phyloP scores from a whole-genome alignment of 2,797 vertebrate genomes.

The Kryptolebias ocellatus region DNA sequence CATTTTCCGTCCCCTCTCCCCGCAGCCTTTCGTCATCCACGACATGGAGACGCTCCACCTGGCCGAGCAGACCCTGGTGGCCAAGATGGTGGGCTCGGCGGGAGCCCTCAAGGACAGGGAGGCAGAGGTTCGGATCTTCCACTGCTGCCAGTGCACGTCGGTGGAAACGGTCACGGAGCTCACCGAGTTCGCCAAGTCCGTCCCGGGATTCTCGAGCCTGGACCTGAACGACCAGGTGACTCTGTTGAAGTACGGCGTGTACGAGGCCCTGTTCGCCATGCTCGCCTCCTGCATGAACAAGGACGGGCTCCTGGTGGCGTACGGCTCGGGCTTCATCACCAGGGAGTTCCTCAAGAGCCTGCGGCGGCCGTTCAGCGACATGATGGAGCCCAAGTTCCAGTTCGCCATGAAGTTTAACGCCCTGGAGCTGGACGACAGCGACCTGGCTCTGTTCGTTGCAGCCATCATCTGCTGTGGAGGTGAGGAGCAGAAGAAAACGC shows the following conservation, averaged over 20 bases:
- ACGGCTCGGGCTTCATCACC: constrained; percentile 93
- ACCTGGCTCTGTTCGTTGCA: constrained; percentile 95
- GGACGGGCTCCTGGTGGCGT: constrained; percentile 93
- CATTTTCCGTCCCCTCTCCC: constrained; percentile 26
- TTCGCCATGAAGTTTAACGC: constrained; percentile 98
- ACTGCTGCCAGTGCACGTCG: constrained; percentile 93
- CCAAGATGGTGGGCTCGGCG: constrained; percentile 87
- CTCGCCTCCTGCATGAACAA: constrained; percentile 98
- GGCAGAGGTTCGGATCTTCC: constrained; percentile 92
- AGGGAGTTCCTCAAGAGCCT: constrained; percentile 97
- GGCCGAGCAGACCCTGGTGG: constrained; percentile 92
- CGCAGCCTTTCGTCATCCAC: constrained; percentile 93
- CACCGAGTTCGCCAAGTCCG: constrained; percentile 95
- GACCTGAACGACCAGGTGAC: constrained; percentile 98
- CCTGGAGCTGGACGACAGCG: constrained; percentile 94
- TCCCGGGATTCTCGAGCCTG: constrained; percentile 90
- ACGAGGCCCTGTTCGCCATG: constrained; percentile 96
- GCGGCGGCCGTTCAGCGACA: constrained; percentile 93
- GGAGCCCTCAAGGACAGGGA: constrained; percentile 87
- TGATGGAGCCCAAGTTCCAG: constrained; percentile 99
- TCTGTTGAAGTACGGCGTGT: constrained; percentile 92
- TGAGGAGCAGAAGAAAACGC: constrained; percentile 64
- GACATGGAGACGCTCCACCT: constrained; percentile 96
- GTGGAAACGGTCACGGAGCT: constrained; percentile 96
- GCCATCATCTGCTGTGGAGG: constrained; percentile 98